Evolutionary conservation across 2,113 vertebrate species (phyloP).

Genomic region (Myiozetetes cayanensis): DNA sequence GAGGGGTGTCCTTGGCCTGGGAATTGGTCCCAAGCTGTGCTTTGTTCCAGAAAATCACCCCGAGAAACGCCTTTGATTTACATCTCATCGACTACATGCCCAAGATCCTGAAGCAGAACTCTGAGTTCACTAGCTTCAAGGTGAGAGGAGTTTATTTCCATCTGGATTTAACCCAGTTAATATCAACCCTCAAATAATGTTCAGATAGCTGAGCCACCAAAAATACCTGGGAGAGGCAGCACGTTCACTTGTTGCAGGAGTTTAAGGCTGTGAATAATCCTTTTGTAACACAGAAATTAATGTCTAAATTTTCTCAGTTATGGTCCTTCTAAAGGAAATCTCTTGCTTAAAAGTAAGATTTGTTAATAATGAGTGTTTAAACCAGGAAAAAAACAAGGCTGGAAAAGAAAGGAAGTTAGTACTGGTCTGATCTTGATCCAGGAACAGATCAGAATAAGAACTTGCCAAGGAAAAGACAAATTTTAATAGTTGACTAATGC

Average conservation of each 20-base stretch:
- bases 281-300: neutral
- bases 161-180: neutral
- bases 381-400: neutral
- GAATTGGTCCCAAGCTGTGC: neutral
- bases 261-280: neutral
- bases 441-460: neutral
- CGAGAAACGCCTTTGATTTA: conserved; percentile 93
- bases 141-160: conserved; percentile 60
- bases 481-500: neutral
- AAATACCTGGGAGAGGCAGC: neutral
- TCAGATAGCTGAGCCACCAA: neutral
- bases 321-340: neutral
- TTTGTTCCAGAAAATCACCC: conserved; percentile 92
- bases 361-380: neutral
- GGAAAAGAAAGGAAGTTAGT: neutral
- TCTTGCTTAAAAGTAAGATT: neutral
- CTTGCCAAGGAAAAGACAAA: neutral
- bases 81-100: conserved; percentile 95
- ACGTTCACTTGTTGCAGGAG: neutral
- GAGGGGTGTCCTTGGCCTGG: neutral
- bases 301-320: neutral
- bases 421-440: neutral
- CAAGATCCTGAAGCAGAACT: conserved; percentile 88
- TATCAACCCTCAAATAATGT: neutral
- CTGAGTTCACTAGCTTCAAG: conserved; percentile 90